Evolutionary conservation across 2,888 invertebrate genomes (phyloP).

Genomic region (Branchellion lobata): DNA sequence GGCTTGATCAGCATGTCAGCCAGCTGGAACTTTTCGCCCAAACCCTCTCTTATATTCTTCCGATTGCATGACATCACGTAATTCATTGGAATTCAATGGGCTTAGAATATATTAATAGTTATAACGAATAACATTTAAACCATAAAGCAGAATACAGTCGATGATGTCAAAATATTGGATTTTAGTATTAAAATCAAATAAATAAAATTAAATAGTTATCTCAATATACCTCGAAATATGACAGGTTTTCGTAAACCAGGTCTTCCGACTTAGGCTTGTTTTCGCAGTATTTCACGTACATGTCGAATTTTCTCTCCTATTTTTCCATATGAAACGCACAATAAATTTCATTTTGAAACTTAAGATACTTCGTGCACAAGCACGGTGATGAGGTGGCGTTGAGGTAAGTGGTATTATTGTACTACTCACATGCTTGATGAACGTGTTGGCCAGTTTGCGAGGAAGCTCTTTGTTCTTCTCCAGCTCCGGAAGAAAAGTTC

Average conservation of each 20-base stretch:
- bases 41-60: slow-evolving; percentile 80
- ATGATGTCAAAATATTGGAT: no score
- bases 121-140: no score
- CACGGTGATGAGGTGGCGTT: background rate
- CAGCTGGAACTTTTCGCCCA: slow-evolving; percentile 89
- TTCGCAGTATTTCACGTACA: slow-evolving; percentile 97
- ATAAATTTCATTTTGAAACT: no score
- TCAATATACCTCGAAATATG: slow-evolving; percentile 77
- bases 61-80: no score
- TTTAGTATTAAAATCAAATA: no score
- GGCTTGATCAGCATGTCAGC: slow-evolving; percentile 96
- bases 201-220: background rate
- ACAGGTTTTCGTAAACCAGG: slow-evolving; percentile 88
- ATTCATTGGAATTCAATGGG: no score
- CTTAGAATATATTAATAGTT: no score
- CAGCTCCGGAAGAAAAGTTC: slow-evolving; percentile 68
- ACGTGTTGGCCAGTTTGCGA: slow-evolving; percentile 73
- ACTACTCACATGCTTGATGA: slow-evolving; percentile 64
- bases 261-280: slow-evolving; percentile 98
- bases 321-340: no score
- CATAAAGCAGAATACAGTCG: no score
- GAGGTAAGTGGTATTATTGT: background rate
- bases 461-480: slow-evolving; percentile 83
- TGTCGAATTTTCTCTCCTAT: slow-evolving; percentile 80
- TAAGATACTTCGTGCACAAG: background rate